Evolutionary conservation across 2,113 vertebrate genomes (phyloP), one percentile per base, ranked within the genome.

Genomic region (Daboia siamensis): DNA sequence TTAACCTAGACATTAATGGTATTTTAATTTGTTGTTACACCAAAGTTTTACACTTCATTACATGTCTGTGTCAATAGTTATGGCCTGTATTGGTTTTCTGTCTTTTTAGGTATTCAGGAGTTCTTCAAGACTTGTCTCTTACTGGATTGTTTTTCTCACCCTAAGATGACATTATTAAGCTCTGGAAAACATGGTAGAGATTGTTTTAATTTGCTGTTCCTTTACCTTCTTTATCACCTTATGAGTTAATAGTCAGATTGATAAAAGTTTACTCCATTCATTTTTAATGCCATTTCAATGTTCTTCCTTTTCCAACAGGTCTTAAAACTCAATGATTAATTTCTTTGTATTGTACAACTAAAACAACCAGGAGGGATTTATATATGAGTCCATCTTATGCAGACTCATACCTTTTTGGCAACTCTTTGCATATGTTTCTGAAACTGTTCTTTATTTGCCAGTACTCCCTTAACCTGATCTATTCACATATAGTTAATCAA

Each of bases 11-110:
- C 55, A 91, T 94, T 95, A 96, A 96, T 95, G 88, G 93, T 95
- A 56, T 92, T 97, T 97, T 96, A 97, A 96, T 95, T 96, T 96
- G 87, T 95, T 95, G 74, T 95, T 95, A 96, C 87, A 96, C 91
- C 11, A 80, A 96, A 93, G 90, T 91, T 96, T 93, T 93, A 93
- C 54, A 93, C 86, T 96, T 91, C 91, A 95, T 96, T 96, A 94
- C 91, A 94, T 94, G 94, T 84, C 57, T 91, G 57, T 61, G 93
- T 94, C 39, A 85, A 95, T 96, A 96, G 95, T 88, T 94, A 94
- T 2, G 0, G 44, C 69, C 39, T 24, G 94, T 96, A 95, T 95
- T 95, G 92, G 96, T 97, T 96, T 95, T 59, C 59, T 93, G 29
- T 94, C 94, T 95, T 94, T 95, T 96, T 95, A 95, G 20, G 85